A percentile compares a stretch with the other conserved stretches of the same genome.
phyloP scores from a whole-genome alignment of 2,113 vertebrate species.

The Equus przewalskii region DNA sequence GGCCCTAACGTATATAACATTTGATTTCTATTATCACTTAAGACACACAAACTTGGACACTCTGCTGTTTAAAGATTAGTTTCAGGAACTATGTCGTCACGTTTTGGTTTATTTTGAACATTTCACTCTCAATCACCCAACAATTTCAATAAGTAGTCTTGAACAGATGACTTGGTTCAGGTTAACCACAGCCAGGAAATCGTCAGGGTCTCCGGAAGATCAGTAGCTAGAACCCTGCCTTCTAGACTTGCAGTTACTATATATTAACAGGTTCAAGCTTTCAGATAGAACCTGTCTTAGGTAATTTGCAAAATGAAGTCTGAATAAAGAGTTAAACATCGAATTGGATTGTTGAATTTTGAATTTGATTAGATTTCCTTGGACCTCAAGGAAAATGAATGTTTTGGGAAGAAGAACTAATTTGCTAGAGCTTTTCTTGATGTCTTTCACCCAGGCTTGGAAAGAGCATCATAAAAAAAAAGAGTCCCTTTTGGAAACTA shows the following conservation, averaged over 20 bases:
- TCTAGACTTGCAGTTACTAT: neutral
- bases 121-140: conserved; percentile 28
- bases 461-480: conserved; percentile 71
- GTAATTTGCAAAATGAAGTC: conserved; percentile 23
- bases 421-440: conserved; percentile 52
- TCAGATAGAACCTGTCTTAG: neutral
- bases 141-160: conserved; percentile 44
- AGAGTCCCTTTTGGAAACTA: conserved; percentile 75
- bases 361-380: neutral
- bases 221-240: neutral
- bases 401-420: neutral
- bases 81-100: neutral
- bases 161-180: neutral
- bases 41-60: neutral
- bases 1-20: neutral
- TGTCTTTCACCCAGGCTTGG: conserved; percentile 67
- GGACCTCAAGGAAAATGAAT: neutral
- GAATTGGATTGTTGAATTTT: conserved; percentile 46
- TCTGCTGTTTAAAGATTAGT: neutral
- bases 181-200: neutral
- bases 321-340: neutral
- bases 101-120: conserved; percentile 51
- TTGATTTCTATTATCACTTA: conserved; percentile 43
- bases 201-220: neutral
- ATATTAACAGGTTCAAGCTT: neutral